Evolutionary conservation across 2,888 invertebrate genomes (phyloP).

Genomic region (Archips crataeganus): DNA sequence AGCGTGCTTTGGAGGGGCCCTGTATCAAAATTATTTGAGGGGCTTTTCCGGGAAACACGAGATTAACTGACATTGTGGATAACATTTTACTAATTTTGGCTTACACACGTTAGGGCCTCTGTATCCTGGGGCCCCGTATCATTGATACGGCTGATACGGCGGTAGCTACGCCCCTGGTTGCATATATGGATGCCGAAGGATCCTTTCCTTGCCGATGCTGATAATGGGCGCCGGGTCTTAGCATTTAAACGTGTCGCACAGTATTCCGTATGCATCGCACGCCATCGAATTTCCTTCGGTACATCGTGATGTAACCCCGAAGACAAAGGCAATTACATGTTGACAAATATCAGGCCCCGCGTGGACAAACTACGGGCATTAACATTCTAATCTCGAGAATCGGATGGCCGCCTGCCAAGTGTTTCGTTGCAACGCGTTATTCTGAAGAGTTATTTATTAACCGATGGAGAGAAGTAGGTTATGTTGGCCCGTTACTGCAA

Average conservation of each 20-base stretch:
- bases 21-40: no score
- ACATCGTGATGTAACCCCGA: neutral
- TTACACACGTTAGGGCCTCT: no score
- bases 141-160: no score
- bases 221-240: neutral
- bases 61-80: no score
- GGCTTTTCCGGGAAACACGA: no score
- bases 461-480: neutral
- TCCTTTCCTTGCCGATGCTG: no score
- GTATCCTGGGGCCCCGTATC: no score
- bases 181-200: no score
- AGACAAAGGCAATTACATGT: conserved; percentile 31
- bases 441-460: conserved; percentile 21
- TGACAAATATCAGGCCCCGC: conserved; percentile 29
- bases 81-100: no score
- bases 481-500: neutral
- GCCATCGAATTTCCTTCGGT: conserved; percentile 4
- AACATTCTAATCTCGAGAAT: conserved; percentile 41
- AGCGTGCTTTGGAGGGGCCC: no score
- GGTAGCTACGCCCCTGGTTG: no score
- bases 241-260: neutral
- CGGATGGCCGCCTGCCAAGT: conserved; percentile 38
- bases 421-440: conserved; percentile 16
- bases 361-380: conserved; percentile 35
- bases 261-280: neutral